phyloP scores from a whole-genome alignment of 1,140 invertebrate genomes.

The Conus ventricosus region DNA sequence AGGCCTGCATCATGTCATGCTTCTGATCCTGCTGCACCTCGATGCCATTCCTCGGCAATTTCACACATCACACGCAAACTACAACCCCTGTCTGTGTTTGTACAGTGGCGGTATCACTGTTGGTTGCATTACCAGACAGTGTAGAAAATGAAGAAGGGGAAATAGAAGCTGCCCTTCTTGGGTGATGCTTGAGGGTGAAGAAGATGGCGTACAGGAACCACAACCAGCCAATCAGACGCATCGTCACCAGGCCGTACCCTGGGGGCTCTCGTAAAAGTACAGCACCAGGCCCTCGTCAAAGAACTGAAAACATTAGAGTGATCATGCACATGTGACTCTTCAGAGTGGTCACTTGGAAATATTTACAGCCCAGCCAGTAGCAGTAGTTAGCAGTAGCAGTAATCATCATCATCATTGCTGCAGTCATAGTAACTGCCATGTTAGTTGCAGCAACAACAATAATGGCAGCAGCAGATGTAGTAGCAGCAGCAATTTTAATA shows the following conservation, averaged over 20 bases:
- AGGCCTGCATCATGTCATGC: background rate
- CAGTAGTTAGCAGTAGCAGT: background rate
- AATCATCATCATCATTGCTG: background rate
- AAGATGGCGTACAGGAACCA: slow-evolving; percentile 89
- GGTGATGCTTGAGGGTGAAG: slow-evolving; percentile 89
- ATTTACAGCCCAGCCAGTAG: background rate
- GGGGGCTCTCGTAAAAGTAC: slow-evolving; percentile 93
- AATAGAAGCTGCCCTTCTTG: slow-evolving; percentile 83
- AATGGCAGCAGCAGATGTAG: too few species aligned
- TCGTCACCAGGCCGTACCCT: slow-evolving; percentile 86
- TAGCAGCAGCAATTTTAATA: too few species aligned
- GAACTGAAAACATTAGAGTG: slow-evolving; percentile 76
- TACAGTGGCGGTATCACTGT: too few species aligned
- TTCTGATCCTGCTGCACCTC: background rate
- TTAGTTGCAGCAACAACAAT: too few species aligned
- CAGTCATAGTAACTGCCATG: background rate
- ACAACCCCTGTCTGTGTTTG: too few species aligned
- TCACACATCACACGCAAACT: too few species aligned
- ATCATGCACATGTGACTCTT: too few species aligned
- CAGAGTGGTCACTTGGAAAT: too few species aligned
- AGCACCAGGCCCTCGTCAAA: slow-evolving; percentile 93
- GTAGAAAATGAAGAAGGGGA: slow-evolving; percentile 81
- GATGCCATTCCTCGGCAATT: background rate
- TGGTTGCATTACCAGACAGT: slow-evolving; percentile 60
- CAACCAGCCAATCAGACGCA: slow-evolving; percentile 86